These are phyloP conservation scores for Melopsittacus undulatus DNA, from an alignment of 2,797 vertebrate genomes.

Conservation along the genomic window DNA sequence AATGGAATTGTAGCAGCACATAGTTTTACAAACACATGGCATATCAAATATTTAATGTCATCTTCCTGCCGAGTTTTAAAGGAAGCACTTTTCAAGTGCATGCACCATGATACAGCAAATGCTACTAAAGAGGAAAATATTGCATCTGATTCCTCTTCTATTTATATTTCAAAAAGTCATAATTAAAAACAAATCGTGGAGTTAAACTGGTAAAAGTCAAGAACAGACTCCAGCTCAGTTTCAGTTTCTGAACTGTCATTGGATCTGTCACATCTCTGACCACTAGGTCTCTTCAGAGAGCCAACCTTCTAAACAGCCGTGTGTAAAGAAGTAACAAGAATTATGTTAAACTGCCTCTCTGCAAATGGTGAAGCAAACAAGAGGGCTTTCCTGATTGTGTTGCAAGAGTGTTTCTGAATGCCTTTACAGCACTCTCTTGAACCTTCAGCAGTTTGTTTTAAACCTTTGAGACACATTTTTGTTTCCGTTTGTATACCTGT, in stretches of 20 bases:
- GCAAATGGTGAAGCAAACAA: background rate
- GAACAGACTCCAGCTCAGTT: background rate
- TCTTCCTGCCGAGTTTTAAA: background rate
- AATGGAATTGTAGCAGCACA: background rate
- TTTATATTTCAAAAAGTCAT: background rate
- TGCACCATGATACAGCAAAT: background rate
- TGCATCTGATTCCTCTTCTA: background rate
- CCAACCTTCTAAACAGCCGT: background rate
- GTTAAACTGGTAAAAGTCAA: background rate
- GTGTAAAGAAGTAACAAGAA: background rate
- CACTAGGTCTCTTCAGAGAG: background rate
- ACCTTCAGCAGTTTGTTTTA: background rate
- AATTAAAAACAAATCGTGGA: background rate
- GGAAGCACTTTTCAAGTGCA: background rate
- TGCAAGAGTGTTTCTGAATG: background rate
- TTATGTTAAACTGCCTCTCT: background rate
- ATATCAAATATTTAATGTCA: background rate
- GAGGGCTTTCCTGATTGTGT: background rate
- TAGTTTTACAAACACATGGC: background rate
- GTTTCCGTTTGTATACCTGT: slow-evolving; percentile 54
- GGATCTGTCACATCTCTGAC: background rate
- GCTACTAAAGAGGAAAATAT: background rate
- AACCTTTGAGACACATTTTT: slow-evolving; percentile 40
- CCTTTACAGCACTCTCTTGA: background rate
- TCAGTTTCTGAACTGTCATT: background rate